Conservation (phyloP, 2,888 invertebrate species). For the Notodromas monacha region DNA sequence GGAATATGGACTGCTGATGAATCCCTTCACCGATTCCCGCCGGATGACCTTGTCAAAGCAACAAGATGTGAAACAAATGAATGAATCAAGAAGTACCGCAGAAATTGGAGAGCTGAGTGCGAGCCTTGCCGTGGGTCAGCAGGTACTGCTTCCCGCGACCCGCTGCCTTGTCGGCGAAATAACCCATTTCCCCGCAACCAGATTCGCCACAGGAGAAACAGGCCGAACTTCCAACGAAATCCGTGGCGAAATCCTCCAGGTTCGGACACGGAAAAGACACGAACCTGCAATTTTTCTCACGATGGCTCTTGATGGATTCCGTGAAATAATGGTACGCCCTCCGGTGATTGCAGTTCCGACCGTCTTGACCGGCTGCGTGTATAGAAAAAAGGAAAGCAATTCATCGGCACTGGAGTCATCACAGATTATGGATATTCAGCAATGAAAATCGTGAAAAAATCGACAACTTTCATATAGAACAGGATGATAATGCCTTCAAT, state of each 20-base stretch:
- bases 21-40: too few relatives aligned
- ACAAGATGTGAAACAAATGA: too few relatives aligned
- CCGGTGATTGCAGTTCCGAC: constrained; percentile 14
- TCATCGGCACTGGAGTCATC: too few relatives aligned
- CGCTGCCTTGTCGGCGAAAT: constrained; percentile 13
- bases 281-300: constrained; percentile 13
- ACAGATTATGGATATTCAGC: too few relatives aligned
- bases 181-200: neutral
- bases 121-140: constrained; percentile 11
- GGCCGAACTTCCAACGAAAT: constrained; percentile 13
- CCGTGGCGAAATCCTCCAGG: constrained; percentile 11
- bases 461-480: too few relatives aligned
- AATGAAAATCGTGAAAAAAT: too few relatives aligned
- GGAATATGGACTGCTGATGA: too few relatives aligned
- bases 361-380: constrained; percentile 8
- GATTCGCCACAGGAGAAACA: constrained; percentile 12
- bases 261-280: constrained; percentile 14
- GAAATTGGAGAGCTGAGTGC: neutral
- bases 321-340: constrained; percentile 15
- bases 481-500: too few relatives aligned
- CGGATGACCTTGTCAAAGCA: too few relatives aligned
- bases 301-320: constrained; percentile 15
- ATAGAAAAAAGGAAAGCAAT: too few relatives aligned
- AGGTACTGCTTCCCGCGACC: constrained; percentile 14
- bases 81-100: too few relatives aligned